Percentiles rank a stretch among this genome's conserved stretches.
phyloP scores from a whole-genome alignment of 64 coral and sea anemone genomes.

The Pocillopora damicornis region DNA sequence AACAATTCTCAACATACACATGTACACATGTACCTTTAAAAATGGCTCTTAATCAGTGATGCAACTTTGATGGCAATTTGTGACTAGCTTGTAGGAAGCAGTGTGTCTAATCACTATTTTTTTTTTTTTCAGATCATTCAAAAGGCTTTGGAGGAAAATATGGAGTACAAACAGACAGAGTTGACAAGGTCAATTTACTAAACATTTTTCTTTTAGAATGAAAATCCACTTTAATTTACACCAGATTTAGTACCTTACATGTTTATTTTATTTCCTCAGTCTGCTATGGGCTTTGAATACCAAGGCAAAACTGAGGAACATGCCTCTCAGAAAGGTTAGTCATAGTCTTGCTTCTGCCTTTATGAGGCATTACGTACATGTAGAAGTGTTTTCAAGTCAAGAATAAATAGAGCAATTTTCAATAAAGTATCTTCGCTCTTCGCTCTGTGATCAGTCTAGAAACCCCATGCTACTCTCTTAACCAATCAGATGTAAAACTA shows the following conservation, averaged over 20 bases:
- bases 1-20: too few relatives aligned
- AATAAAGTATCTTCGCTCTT: too few relatives aligned
- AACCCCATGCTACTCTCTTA: too few relatives aligned
- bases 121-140: slow-evolving; percentile 58
- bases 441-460: too few relatives aligned
- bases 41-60: too few relatives aligned
- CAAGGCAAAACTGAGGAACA: slow-evolving; percentile 73
- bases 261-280: slow-evolving; percentile 20
- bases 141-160: slow-evolving; percentile 88
- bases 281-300: slow-evolving; percentile 60
- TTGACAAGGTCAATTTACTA: slow-evolving; percentile 51
- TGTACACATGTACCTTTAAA: too few relatives aligned
- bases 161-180: slow-evolving; percentile 79
- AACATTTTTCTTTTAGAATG: not conserved
- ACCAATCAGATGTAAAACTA: too few relatives aligned
- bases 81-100: too few relatives aligned
- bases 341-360: not conserved
- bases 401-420: too few relatives aligned
- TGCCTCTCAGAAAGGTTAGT: slow-evolving; percentile 69
- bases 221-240: not conserved
- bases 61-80: too few relatives aligned
- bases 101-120: not conserved
- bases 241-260: not conserved
- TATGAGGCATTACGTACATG: not conserved
- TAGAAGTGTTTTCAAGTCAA: not conserved